Percentiles rank a stretch among this genome's conserved stretches.
Conservation (phyloP, 2,113 vertebrate species). For the Cygnus atratus region DNA sequence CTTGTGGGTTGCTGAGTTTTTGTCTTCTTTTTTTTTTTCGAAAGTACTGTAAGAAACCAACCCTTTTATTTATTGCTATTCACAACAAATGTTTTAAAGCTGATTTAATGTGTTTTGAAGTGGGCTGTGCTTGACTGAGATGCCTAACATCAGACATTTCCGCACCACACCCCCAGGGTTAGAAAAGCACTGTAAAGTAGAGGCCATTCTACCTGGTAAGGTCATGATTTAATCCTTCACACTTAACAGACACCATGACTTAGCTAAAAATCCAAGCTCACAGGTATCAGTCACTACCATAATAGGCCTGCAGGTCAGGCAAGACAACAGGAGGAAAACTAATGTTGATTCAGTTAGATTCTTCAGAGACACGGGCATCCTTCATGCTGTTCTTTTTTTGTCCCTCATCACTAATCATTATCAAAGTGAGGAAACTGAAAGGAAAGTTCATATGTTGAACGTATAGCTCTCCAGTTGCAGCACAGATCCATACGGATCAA, state of each 20-base stretch:
- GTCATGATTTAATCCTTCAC: constrained; percentile 53
- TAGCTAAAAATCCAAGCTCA: constrained; percentile 13
- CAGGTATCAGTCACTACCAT: constrained; percentile 1
- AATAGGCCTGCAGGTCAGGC: not conserved
- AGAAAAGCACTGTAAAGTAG: not conserved
- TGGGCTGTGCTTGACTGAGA: not conserved
- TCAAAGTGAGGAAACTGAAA: not conserved
- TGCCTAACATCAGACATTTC: not conserved
- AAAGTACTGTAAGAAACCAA: not conserved
- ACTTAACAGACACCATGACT: constrained; percentile 43
- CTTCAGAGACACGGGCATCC: constrained; percentile 16
- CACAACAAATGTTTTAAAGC: not conserved
- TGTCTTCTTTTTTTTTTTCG: not conserved
- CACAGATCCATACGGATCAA: not conserved
- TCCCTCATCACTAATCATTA: constrained; percentile 13
- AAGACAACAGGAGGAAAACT: constrained; percentile 14
- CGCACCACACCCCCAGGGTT: not conserved
- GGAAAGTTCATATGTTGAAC: not conserved
- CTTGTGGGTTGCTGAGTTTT: not conserved
- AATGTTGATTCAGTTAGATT: constrained; percentile 7
- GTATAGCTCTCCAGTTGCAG: constrained; percentile 16
- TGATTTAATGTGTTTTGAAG: not conserved
- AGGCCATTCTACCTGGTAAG: constrained; percentile 44
- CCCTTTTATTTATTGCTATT: not conserved
- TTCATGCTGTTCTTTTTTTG: constrained; percentile 24